phyloP scores from a whole-genome alignment of 2,113 vertebrate species.

The Rhabdornis inornatus region DNA sequence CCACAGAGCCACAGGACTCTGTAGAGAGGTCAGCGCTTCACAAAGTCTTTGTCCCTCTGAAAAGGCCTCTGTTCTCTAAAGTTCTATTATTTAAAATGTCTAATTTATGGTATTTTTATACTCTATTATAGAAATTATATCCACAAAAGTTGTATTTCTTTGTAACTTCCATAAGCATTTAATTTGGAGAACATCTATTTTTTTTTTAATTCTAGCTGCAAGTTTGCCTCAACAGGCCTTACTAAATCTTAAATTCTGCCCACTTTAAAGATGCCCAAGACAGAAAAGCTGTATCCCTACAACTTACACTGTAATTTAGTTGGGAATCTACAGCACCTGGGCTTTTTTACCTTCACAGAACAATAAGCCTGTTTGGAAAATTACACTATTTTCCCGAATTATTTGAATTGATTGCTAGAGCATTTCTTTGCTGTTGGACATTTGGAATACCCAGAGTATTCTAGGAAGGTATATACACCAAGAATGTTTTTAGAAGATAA shows the following conservation, averaged over 20 bases:
- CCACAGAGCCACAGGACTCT: neutral
- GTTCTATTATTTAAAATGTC: slow-evolving; percentile 37
- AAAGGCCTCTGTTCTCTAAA: neutral
- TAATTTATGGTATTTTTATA: slow-evolving; percentile 28
- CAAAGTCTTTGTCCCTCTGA: slow-evolving; percentile 17
- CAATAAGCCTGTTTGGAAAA: neutral
- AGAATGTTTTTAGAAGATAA: neutral
- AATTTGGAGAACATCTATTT: neutral
- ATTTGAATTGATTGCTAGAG: neutral
- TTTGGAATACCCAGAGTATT: neutral
- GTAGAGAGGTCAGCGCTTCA: neutral
- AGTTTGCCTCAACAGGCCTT: neutral
- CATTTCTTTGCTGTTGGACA: neutral
- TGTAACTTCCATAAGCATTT: neutral
- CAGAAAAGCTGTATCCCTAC: neutral
- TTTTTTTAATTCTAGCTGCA: neutral
- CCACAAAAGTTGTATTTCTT: neutral
- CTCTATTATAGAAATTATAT: slow-evolving; percentile 13
- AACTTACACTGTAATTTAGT: neutral
- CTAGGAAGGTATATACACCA: neutral
- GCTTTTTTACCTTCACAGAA: neutral
- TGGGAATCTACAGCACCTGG: neutral
- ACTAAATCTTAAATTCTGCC: neutral
- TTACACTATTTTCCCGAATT: neutral
- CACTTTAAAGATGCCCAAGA: neutral